Base-by-base conservation (phyloP, 1,140 invertebrate genomes). In the Sitobion miscanthi region DNA sequence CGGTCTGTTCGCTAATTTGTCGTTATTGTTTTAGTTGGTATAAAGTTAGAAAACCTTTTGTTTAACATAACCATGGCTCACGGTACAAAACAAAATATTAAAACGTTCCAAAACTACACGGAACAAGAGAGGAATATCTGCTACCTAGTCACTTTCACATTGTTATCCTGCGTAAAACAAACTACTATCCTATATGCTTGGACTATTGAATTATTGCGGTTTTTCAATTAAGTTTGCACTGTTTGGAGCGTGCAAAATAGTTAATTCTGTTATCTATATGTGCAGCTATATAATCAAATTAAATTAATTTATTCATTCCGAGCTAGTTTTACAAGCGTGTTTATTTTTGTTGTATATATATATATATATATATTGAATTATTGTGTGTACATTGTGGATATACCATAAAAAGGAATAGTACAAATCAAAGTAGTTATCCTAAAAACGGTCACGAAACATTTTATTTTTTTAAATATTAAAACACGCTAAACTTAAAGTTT, bases 21-120 rank as follows among this genome's bases (percentile, higher is more conserved):
- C 85, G 85, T 86, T 86, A 86, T 86, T 86, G 25, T 86, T 86
- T 86, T 47, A 47, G 85, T 86, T 45, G 85, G 42, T 86, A 86
- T 25, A 42, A 45, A 86, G 83, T 85, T 85, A 11, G 35, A 47
- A 86, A 47, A 86, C 85, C 42, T 86, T 30, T 86, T 86, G 85
- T 86, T 86, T 17, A 45, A 38, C 38, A 85, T 30, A 25, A 85
- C 42, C 9, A 42, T 85, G 21, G 38, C 9, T 42, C 23, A 3
- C 9, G 83, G 25, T 45, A 42, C 23, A 45, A 85, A 45, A 38
- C 35, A 83, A 83, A 83, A 83, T 83, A 83, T 42, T 38, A 85
- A 42, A 85, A 85, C 23, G 83, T 45, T 85, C 83, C 23, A 42
- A 85, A 25, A 85, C 23, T 42, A 83, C 35, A 38, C 8, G 20